These are phyloP conservation scores for Chroicocephalus ridibundus DNA, from an alignment of 2,113 vertebrate genomes.

Conservation along the genomic window DNA sequence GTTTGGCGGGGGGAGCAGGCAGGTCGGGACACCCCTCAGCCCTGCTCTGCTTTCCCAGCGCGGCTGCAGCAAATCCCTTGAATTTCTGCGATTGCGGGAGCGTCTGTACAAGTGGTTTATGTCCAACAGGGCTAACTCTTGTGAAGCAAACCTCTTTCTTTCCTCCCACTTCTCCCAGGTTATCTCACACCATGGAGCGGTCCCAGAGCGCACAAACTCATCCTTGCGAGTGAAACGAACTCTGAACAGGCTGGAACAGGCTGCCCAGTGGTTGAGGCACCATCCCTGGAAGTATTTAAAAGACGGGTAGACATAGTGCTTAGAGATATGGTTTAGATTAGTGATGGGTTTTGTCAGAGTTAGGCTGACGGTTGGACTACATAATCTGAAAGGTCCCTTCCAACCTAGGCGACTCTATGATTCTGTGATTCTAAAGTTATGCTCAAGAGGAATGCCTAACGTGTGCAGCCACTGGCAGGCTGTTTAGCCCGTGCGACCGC, in stretches of 20 bases:
- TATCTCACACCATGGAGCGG: neutral
- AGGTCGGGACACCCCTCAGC: neutral
- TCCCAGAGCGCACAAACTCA: neutral
- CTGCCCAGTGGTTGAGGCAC: no score
- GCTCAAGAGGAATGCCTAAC: neutral
- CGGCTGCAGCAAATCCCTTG: neutral
- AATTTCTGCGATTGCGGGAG: neutral
- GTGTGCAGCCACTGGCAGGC: neutral
- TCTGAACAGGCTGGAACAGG: neutral
- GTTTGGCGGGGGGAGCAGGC: accelerated
- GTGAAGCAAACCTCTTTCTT: neutral
- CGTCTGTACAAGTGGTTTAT: neutral
- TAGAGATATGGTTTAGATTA: no score
- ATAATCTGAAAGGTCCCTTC: no score
- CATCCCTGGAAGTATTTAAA: no score
- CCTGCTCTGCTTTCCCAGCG: neutral
- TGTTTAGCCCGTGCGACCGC: neutral
- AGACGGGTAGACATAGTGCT: no score
- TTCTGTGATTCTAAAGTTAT: neutral
- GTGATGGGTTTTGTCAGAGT: no score
- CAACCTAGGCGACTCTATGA: no score
- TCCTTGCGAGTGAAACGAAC: neutral
- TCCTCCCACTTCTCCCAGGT: neutral
- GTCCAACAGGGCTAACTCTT: no score
- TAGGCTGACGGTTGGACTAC: no score